phyloP scores from a whole-genome alignment of 1,140 invertebrate species.

The Halictus rubicundus region DNA sequence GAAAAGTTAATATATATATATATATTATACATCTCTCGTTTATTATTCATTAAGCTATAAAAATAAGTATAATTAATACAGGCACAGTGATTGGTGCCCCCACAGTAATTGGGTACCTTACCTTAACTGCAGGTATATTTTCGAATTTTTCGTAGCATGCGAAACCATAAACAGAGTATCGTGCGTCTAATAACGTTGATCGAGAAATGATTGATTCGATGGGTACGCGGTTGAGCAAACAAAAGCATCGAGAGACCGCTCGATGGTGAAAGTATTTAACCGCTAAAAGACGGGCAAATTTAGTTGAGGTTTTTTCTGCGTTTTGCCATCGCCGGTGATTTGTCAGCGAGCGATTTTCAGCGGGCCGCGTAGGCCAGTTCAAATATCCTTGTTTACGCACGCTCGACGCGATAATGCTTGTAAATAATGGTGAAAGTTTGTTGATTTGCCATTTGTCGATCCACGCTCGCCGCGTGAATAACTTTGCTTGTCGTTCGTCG shows the following conservation, averaged over 20 bases:
- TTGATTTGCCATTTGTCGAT: constrained; percentile 45
- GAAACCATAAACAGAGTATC: too few relatives aligned
- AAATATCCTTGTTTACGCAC: constrained; percentile 52
- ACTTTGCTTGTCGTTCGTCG: constrained; percentile 12
- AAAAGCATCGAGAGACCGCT: not conserved
- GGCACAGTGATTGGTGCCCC: too few relatives aligned
- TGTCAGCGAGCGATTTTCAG: constrained; percentile 41
- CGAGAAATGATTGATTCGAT: not conserved
- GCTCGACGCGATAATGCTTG: constrained; percentile 44
- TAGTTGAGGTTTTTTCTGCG: constrained; percentile 41
- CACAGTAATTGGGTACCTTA: too few relatives aligned
- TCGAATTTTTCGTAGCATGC: too few relatives aligned
- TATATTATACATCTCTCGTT: too few relatives aligned
- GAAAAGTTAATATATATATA: too few relatives aligned
- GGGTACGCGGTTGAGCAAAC: not conserved
- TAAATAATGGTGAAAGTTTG: constrained; percentile 52
- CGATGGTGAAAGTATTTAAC: constrained; percentile 41
- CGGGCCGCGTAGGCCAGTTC: not conserved
- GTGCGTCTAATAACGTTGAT: constrained; percentile 20
- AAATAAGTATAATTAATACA: too few relatives aligned
- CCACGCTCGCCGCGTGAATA: constrained; percentile 19
- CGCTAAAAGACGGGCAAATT: constrained; percentile 44
- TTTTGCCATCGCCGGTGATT: constrained; percentile 36
- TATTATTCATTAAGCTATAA: too few relatives aligned
- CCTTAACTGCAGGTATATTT: too few relatives aligned